Evolutionary conservation across 2,888 invertebrate species (phyloP).

Genomic region (Hemistola chrysoprasaria): DNA sequence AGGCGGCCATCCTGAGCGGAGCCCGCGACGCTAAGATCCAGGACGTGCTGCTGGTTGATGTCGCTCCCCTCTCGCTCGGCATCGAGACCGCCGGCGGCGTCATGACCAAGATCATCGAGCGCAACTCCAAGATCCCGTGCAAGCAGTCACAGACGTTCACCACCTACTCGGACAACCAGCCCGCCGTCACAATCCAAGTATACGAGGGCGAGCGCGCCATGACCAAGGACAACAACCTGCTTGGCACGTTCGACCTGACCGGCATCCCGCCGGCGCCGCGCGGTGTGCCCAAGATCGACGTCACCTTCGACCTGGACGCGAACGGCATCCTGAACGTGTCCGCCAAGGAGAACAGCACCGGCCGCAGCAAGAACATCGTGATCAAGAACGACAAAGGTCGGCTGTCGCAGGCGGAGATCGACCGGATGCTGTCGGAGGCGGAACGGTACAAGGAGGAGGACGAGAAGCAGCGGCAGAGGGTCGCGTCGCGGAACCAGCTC

Average conservation of each 20-base stretch:
- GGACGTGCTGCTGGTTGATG: slow-evolving; percentile 84
- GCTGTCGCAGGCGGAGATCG: slow-evolving; percentile 90
- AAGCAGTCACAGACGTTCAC: slow-evolving; percentile 89
- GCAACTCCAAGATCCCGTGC: slow-evolving; percentile 87
- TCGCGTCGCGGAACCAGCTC: slow-evolving; percentile 87
- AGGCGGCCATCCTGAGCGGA: slow-evolving; percentile 87
- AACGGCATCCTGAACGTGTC: slow-evolving; percentile 92
- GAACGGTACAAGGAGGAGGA: slow-evolving; percentile 89
- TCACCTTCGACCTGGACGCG: slow-evolving; percentile 89
- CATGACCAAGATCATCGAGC: slow-evolving; percentile 89
- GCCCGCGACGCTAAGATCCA: slow-evolving; percentile 88
- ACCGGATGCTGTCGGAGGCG: slow-evolving; percentile 89
- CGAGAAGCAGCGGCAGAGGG: slow-evolving; percentile 85
- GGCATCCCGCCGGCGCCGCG: slow-evolving; percentile 88
- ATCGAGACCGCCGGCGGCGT: slow-evolving; percentile 92
- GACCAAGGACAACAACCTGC: slow-evolving; percentile 90
- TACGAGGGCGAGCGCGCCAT: slow-evolving; percentile 90
- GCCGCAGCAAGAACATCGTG: slow-evolving; percentile 88
- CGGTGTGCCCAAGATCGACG: slow-evolving; percentile 86
- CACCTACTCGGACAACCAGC: slow-evolving; percentile 91
- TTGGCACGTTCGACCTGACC: slow-evolving; percentile 85
- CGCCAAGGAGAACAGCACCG: slow-evolving; percentile 86
- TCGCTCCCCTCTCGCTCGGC: slow-evolving; percentile 85
- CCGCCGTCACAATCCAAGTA: slow-evolving; percentile 88
- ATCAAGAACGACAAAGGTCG: slow-evolving; percentile 93